A percentile compares a stretch with the other conserved stretches of the same genome.
Conservation (phyloP, 2,888 invertebrate genomes). For the Drosophila buzzatii region DNA sequence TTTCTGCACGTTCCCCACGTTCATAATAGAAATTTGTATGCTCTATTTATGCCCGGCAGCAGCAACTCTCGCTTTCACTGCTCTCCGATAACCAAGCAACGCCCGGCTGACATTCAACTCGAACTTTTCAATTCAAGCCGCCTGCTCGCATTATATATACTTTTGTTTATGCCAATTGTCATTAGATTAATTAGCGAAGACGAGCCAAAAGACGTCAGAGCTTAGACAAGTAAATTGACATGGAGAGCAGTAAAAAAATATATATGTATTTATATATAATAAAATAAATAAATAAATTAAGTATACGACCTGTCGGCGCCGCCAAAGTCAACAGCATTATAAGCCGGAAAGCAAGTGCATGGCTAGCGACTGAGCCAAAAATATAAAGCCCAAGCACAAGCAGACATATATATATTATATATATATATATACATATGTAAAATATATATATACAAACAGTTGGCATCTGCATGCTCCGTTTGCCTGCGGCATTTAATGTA, state of each 20-base stretch:
- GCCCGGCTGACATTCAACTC: background rate
- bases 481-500: slow-evolving; percentile 76
- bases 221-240: slow-evolving; percentile 28
- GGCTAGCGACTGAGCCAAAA: slow-evolving; percentile 31
- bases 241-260: slow-evolving; percentile 25
- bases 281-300: slow-evolving; percentile 19
- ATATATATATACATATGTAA: slow-evolving; percentile 3
- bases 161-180: slow-evolving; percentile 44
- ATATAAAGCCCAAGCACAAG: slow-evolving; percentile 14
- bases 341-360: too few species aligned
- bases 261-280: too few species aligned
- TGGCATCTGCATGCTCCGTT: slow-evolving; percentile 41
- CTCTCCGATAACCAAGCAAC: slow-evolving; percentile 47
- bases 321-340: slow-evolving; percentile 23
- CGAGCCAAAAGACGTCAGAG: slow-evolving; percentile 21
- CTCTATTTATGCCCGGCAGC: slow-evolving; percentile 46
- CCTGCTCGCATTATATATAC: slow-evolving; percentile 10
- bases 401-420: background rate
- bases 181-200: slow-evolving; percentile 67
- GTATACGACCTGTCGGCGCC: slow-evolving; percentile 29
- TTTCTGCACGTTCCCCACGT: slow-evolving; percentile 20
- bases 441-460: slow-evolving; percentile 21
- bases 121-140: slow-evolving; percentile 6
- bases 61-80: slow-evolving; percentile 9
- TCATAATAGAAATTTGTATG: slow-evolving; percentile 55